Percentiles rank a stretch among this genome's conserved stretches.
phyloP scores from a whole-genome alignment of 2,888 invertebrate genomes.

The Ferrisia virgata region DNA sequence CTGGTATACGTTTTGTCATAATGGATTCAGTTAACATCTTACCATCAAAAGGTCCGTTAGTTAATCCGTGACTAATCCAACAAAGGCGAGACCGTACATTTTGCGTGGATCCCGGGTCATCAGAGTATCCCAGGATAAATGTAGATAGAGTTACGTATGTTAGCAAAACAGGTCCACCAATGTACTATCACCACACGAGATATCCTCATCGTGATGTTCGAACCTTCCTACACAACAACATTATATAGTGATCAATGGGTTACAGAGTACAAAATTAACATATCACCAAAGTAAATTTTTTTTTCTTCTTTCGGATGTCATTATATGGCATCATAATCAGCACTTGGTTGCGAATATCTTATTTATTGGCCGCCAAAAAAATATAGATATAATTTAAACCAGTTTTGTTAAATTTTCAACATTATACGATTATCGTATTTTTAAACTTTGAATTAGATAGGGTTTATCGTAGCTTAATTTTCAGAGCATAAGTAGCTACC shows the following conservation, averaged over 20 bases:
- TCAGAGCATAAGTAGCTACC: too few relatives aligned
- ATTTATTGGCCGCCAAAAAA: not conserved
- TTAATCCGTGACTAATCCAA: slow-evolving; percentile 26
- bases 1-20: slow-evolving; percentile 5
- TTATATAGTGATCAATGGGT: slow-evolving; percentile 25
- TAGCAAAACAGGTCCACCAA: slow-evolving; percentile 29
- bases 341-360: not conserved
- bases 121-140: slow-evolving; percentile 17
- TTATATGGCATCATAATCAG: not conserved
- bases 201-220: slow-evolving; percentile 15
- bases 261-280: slow-evolving; percentile 27
- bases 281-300: not conserved
- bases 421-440: not conserved
- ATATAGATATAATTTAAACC: not conserved
- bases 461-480: too few relatives aligned
- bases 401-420: not conserved
- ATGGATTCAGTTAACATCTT: slow-evolving; percentile 12
- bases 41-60: slow-evolving; percentile 19
- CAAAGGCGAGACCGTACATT: slow-evolving; percentile 27
- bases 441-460: not conserved
- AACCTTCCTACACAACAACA: slow-evolving; percentile 28
- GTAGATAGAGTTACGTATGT: not conserved
- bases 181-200: not conserved
- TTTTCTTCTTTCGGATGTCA: not conserved
- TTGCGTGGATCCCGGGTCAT: slow-evolving; percentile 26